Evolutionary conservation across 2,888 invertebrate species (phyloP).

Genomic region (Hyposoter dolosus): DNA sequence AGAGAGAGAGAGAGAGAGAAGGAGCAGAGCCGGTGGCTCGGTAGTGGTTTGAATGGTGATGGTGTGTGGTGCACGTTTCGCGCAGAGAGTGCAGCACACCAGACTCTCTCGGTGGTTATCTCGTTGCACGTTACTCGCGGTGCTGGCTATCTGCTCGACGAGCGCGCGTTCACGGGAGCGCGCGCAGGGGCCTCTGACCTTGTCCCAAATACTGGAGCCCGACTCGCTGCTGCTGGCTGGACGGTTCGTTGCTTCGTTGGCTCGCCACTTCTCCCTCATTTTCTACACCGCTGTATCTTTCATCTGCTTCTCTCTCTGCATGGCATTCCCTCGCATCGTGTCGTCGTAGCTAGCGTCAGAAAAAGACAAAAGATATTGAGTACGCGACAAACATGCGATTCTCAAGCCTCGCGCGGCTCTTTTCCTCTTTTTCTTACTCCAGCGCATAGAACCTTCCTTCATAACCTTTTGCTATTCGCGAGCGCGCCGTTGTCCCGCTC

Average conservation of each 20-base stretch:
- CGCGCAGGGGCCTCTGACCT: slow-evolving; percentile 84
- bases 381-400: slow-evolving; percentile 40
- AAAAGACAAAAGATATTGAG: slow-evolving; percentile 27
- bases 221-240: slow-evolving; percentile 70
- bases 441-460: slow-evolving; percentile 11
- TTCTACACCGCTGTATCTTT: slow-evolving; percentile 51
- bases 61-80: slow-evolving; percentile 62
- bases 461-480: slow-evolving; percentile 12
- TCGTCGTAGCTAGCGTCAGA: slow-evolving; percentile 38
- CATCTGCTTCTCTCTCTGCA: slow-evolving; percentile 63
- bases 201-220: slow-evolving; percentile 84
- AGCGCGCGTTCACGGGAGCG: slow-evolving; percentile 78
- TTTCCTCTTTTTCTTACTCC: slow-evolving; percentile 9
- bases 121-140: slow-evolving; percentile 62
- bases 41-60: slow-evolving; percentile 47
- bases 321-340: slow-evolving; percentile 47
- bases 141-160: slow-evolving; percentile 71
- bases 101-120: slow-evolving; percentile 68
- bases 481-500: slow-evolving; percentile 17
- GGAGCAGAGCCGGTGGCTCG: neutral
- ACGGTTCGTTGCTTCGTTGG: slow-evolving; percentile 73
- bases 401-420: slow-evolving; percentile 30
- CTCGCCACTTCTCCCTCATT: slow-evolving; percentile 73
- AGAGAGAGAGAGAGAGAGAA: slow-evolving; percentile 13
- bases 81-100: slow-evolving; percentile 67